Percentiles rank a stretch among this genome's conserved stretches.
phyloP scores from a whole-genome alignment of 2,113 vertebrate species.

The Mus pahari region DNA sequence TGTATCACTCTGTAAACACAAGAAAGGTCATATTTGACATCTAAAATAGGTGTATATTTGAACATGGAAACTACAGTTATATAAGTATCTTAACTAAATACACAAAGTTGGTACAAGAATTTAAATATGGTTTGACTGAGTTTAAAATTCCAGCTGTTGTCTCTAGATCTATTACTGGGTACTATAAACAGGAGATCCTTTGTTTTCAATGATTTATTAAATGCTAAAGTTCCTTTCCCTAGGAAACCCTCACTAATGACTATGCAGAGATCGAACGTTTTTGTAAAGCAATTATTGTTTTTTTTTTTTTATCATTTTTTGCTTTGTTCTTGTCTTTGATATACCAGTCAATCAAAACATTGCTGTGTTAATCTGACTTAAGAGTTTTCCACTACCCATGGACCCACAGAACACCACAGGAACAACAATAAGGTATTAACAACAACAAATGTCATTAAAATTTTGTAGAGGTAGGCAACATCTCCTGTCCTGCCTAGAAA shows the following conservation, averaged over 20 bases:
- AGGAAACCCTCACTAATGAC: not conserved
- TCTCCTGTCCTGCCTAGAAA: not conserved
- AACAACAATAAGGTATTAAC: not conserved
- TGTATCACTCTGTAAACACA: not conserved
- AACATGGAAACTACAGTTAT: not conserved
- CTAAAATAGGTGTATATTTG: not conserved
- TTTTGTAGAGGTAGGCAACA: not conserved
- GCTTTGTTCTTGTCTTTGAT: not conserved
- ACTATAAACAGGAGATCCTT: not conserved
- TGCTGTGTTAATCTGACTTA: not conserved
- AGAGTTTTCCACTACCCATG: not conserved
- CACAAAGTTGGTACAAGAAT: not conserved
- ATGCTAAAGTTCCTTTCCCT: not conserved
- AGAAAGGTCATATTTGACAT: not conserved
- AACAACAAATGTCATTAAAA: not conserved
- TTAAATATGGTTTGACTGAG: not conserved
- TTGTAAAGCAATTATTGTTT: not conserved
- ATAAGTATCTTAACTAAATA: slow-evolving; percentile 12
- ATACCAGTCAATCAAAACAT: not conserved
- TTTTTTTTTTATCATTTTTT: not conserved
- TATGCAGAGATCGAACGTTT: not conserved
- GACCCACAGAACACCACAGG: not conserved
- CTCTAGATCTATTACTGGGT: not conserved
- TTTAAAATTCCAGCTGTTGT: not conserved
- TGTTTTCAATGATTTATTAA: not conserved